Base-by-base conservation (phyloP, 2,797 vertebrate species). In the Trachops cirrhosus region DNA sequence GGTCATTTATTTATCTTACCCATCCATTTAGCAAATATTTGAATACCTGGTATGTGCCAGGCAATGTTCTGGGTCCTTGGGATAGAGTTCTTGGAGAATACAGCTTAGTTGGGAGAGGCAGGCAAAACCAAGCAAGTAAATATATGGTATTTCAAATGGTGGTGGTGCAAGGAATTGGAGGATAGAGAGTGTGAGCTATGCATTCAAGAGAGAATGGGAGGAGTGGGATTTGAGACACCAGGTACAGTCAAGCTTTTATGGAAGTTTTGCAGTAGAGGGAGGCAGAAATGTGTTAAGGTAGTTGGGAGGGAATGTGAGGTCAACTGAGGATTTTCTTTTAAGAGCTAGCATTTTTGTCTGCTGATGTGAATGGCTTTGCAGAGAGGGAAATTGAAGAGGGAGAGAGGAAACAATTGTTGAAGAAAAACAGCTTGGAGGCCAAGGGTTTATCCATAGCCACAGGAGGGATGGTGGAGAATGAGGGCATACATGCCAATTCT, bases 261-360 rank as follows among this genome's bases (percentile, higher is more conserved):
- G 86, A 73, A 21, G 10, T 57, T 87, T 85, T 73, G 21, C 19
- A 34, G 26, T 39, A 15, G 64, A 44, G 48, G 59, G 73, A 84
- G 71, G 52, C 80, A 95, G 71, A 91, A 37, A 54, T 41, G 59
- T 79, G 15, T 46, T 67, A 37, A 11, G 26, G 54, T 71, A 83
- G 26, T 64, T 94, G 41, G 9, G 67, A 68, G 29, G n/a, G 44
- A 91, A 80, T 59, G 34, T 67, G 62, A 29, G 57, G 41, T 71
- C 86, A 71, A 83, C 50, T n/a, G 80, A 90, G 41, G 70, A 39
- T 75, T 87, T 84, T 91, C 68, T 96, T 89, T 89, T 78, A 94
- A 71, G 86, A 68, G 67, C 54, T 44, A 21, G 68, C 75, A 34
- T 78, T 95, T 88, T 83, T 46, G 70, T 46, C 29, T 19, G 15